phyloP scores from a whole-genome alignment of 2,113 vertebrate genomes.

The Podiceps cristatus region DNA sequence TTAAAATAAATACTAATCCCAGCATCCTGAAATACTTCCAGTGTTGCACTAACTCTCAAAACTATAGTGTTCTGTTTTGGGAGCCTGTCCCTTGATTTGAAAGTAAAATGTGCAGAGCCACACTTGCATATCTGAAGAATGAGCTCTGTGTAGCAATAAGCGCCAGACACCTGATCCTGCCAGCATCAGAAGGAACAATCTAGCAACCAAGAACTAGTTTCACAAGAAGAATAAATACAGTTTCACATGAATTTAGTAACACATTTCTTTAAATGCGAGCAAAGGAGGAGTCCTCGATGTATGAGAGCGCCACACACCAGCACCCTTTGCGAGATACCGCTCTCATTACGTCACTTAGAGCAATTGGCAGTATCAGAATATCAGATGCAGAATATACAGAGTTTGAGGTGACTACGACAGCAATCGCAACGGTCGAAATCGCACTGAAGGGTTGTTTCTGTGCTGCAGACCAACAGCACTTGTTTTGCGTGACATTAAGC shows the following conservation, averaged over 20 bases:
- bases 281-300: rapidly evolving
- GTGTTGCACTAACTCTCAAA: neutral
- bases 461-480: neutral
- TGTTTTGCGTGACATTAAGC: neutral
- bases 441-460: neutral
- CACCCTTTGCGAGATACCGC: neutral
- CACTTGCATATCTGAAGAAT: neutral
- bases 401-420: neutral
- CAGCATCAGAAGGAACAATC: slow-evolving; percentile 13
- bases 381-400: neutral
- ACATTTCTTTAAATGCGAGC: rapidly evolving
- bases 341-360: neutral
- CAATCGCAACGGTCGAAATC: rapidly evolving
- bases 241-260: neutral
- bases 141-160: neutral
- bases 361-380: neutral
- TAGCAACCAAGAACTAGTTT: neutral
- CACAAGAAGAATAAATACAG: neutral
- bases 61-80: neutral
- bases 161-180: slow-evolving; percentile 13
- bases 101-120: neutral
- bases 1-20: neutral
- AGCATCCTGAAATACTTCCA: neutral
- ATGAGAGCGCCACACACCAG: neutral
- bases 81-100: neutral